These are phyloP conservation scores for Carettochelys insculpta DNA, from an alignment of 2,113 vertebrate genomes.

Conservation along the genomic window DNA sequence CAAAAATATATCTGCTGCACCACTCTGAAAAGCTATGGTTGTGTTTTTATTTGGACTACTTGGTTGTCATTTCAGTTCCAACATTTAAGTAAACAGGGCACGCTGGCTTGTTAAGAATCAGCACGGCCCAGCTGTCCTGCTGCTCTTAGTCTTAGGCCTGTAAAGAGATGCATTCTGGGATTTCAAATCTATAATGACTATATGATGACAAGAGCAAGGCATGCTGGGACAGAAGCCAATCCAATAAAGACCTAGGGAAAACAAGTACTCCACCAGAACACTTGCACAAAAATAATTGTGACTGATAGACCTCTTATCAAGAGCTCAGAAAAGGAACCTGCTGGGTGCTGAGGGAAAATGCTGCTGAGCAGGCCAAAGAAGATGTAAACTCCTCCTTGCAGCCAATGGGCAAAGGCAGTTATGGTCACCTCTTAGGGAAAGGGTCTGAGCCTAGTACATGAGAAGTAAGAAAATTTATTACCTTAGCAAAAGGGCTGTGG, in stretches of 20 bases:
- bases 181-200: background rate
- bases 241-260: background rate
- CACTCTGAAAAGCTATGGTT: background rate
- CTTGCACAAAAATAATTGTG: background rate
- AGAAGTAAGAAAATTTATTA: background rate
- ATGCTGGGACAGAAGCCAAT: background rate
- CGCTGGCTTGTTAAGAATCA: background rate
- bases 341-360: background rate
- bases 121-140: background rate
- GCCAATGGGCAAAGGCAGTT: background rate
- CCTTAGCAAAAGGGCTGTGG: background rate
- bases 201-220: background rate
- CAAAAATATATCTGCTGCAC: background rate
- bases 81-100: background rate
- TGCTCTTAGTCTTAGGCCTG: background rate
- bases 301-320: background rate
- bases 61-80: background rate
- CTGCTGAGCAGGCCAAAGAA: background rate
- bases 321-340: background rate
- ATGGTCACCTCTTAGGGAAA: background rate
- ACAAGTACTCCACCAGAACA: background rate
- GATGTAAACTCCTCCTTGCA: background rate
- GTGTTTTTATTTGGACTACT: background rate
- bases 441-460: background rate
- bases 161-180: rapidly evolving